These are phyloP conservation scores for Callyntrura guangdongensis DNA, from an alignment of 2,888 invertebrate genomes.

Conservation along the genomic window DNA sequence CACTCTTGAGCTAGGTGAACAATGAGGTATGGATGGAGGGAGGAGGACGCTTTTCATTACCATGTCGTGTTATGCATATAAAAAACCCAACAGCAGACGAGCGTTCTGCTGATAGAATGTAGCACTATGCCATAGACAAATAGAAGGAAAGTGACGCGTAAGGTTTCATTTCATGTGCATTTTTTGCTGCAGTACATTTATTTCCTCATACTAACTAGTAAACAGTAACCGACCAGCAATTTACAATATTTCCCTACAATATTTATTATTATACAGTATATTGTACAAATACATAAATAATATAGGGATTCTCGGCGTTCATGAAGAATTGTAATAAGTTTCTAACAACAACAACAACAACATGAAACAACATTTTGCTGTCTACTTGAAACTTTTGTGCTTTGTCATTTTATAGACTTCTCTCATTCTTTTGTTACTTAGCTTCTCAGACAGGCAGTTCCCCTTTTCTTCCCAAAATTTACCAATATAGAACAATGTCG, in stretches of 20 bases:
- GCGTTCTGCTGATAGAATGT: too few species aligned
- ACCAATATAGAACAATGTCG: not conserved
- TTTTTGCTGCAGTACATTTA: too few species aligned
- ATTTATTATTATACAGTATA: too few species aligned
- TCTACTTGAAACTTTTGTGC: not conserved
- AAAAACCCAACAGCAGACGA: not conserved
- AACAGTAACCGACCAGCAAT: too few species aligned
- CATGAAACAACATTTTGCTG: too few species aligned
- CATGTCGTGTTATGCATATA: conserved; percentile 11
- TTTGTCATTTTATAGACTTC: conserved; percentile 45
- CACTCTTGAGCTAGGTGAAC: not conserved
- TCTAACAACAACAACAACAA: conserved; percentile 2
- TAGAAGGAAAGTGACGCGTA: not conserved
- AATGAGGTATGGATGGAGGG: conserved; percentile 1
- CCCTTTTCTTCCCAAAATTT: not conserved
- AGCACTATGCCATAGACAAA: not conserved
- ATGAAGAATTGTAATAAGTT: not conserved
- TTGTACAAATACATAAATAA: too few species aligned
- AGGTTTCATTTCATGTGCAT: not conserved
- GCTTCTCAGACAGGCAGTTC: too few species aligned
- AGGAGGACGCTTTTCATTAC: too few species aligned
- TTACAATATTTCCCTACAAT: too few species aligned
- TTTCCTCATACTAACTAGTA: too few species aligned
- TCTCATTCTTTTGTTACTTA: not conserved
- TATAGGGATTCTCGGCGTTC: not conserved